Conservation (phyloP, 2,113 vertebrate species). For the Phalacrocorax brasilianus region DNA sequence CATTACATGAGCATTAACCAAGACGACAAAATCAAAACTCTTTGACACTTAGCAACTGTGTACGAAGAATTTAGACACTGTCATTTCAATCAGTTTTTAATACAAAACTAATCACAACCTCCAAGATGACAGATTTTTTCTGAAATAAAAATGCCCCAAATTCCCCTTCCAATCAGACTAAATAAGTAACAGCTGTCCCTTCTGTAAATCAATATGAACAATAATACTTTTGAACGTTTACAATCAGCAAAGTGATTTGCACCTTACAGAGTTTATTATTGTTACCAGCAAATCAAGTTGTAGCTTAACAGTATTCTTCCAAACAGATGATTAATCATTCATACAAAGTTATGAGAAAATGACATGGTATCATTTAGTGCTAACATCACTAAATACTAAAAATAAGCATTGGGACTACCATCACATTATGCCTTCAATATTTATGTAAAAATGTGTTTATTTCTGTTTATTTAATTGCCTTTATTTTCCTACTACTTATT, state of each 20-base stretch:
- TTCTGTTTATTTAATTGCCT: not conserved
- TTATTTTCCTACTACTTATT: not conserved
- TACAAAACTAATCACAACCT: not conserved
- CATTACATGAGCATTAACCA: not conserved
- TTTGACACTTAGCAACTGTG: not conserved
- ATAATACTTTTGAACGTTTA: not conserved
- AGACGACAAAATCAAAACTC: not conserved
- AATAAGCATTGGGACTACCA: not conserved
- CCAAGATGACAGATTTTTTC: not conserved
- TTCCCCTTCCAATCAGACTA: not conserved
- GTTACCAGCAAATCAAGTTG: not conserved
- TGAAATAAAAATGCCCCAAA: not conserved
- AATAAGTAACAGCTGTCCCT: not conserved
- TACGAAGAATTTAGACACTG: not conserved
- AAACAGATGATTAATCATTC: not conserved
- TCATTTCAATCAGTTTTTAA: not conserved
- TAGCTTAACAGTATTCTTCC: not conserved
- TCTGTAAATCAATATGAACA: not conserved
- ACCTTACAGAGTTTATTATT: not conserved
- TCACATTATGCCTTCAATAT: not conserved
- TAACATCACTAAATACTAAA: not conserved
- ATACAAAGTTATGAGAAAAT: not conserved
- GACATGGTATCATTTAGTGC: not conserved
- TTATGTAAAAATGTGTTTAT: not conserved
- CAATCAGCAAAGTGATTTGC: not conserved